Evolutionary conservation across 2,888 invertebrate species (phyloP).

Genomic region (Arge pagana): DNA sequence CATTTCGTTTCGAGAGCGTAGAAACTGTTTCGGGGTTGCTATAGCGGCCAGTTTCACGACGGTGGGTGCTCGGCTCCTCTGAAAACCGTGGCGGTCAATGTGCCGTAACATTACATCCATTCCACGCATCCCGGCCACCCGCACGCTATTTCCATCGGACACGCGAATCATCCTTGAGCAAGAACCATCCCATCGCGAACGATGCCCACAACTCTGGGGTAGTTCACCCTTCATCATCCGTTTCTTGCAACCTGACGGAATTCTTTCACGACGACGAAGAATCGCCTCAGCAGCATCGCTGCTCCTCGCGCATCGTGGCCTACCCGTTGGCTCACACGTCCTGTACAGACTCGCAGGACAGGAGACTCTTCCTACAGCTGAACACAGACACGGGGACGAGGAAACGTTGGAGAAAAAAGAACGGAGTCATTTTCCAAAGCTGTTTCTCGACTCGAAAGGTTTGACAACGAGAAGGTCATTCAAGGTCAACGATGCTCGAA

Average conservation of each 20-base stretch:
- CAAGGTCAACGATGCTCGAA: constrained; percentile 21
- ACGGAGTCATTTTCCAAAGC: neutral
- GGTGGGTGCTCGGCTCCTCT: constrained; percentile 31
- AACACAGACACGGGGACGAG: neutral
- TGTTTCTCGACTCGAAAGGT: constrained; percentile 1
- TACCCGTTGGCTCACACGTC: too few relatives aligned
- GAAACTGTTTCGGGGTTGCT: constrained; percentile 18
- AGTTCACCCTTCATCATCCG: too few relatives aligned
- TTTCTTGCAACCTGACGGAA: too few relatives aligned
- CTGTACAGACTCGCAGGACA: too few relatives aligned
- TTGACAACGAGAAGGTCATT: neutral
- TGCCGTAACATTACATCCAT: constrained; percentile 57
- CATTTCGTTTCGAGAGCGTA: constrained; percentile 11
- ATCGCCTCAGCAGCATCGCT: too few relatives aligned
- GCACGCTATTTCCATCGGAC: constrained; percentile 49
- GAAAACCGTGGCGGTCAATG: constrained; percentile 51
- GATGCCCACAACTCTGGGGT: too few relatives aligned
- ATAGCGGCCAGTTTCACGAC: constrained; percentile 4
- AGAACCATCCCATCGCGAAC: constrained; percentile 17
- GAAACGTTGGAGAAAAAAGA: neutral
- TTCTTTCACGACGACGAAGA: too few relatives aligned
- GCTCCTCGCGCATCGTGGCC: too few relatives aligned
- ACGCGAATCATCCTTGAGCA: constrained; percentile 40
- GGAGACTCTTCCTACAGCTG: too few relatives aligned
- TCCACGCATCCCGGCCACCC: constrained; percentile 42